These are phyloP conservation scores for Hypsopygia costalis DNA, from an alignment of 2,888 invertebrate species.

Conservation along the genomic window DNA sequence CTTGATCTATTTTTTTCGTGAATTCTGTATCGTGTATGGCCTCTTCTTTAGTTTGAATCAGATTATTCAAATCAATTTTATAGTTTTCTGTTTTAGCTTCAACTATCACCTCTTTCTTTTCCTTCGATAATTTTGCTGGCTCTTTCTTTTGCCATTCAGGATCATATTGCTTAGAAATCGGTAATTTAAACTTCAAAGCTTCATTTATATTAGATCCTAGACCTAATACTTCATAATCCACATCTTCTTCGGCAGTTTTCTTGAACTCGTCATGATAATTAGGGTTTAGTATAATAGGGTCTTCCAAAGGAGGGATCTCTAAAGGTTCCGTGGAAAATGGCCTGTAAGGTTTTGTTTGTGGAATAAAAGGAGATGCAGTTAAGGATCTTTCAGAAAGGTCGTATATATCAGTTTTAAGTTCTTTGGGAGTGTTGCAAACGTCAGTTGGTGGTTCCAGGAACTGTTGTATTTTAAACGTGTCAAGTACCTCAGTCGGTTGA, in stretches of 20 bases:
- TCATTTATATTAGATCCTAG: conserved; percentile 6
- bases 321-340: conserved; percentile 61
- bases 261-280: conserved; percentile 50
- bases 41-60: conserved; percentile 23
- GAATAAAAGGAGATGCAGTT: conserved; percentile 47
- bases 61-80: conserved; percentile 1
- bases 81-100: conserved; percentile 5
- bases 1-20: conserved; percentile 36
- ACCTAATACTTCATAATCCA: conserved; percentile 28
- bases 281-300: conserved; percentile 61
- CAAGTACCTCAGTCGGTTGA: conserved; percentile 62
- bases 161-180: conserved; percentile 60
- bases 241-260: conserved; percentile 27
- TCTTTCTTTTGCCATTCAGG: conserved; percentile 40
- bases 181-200: conserved; percentile 52
- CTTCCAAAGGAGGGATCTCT: conserved; percentile 52
- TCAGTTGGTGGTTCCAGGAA: conserved; percentile 19
- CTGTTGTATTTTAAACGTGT: conserved; percentile 35
- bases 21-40: conserved; percentile 25
- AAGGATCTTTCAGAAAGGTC: conserved; percentile 29
- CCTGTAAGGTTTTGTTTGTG: conserved; percentile 47
- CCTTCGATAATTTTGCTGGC: background rate
- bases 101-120: conserved; percentile 16
- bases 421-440: background rate
- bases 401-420: conserved; percentile 4